A percentile compares a stretch with the other conserved stretches of the same genome.
These are phyloP conservation scores for silkworm (Bombyx mori) DNA, from an alignment of 1,140 invertebrate genomes.

Conservation along the genomic window ASM3026992v2 NC_085129.1:8774501-8775000, in stretches of 20 bases:
- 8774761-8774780: conserved; percentile 51
- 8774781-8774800: no score
- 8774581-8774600: conserved; percentile 91
- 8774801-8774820: no score
- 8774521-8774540: conserved; percentile 97
- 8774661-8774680: conserved; percentile 82
- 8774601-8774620: conserved; percentile 77
- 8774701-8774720: conserved; percentile 92
- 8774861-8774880: no score
- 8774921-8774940: no score
- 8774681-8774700: conserved; percentile 76
- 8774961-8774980: no score
- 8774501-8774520: conserved; percentile 94
- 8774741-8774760: conserved; percentile 93
- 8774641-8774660: conserved; percentile 92
- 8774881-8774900: no score
- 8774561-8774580: conserved; percentile 91
- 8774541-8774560: conserved; percentile 92
- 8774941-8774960: no score
- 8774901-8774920: no score
- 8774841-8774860: no score
- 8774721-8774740: conserved; percentile 92
- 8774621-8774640: conserved; percentile 79
- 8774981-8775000: no score
- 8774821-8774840: no score